Evolutionary conservation across 2,888 invertebrate genomes (phyloP), one percentile per base, ranked within the genome.

Genomic region (Fissipunctia ypsillon): DNA sequence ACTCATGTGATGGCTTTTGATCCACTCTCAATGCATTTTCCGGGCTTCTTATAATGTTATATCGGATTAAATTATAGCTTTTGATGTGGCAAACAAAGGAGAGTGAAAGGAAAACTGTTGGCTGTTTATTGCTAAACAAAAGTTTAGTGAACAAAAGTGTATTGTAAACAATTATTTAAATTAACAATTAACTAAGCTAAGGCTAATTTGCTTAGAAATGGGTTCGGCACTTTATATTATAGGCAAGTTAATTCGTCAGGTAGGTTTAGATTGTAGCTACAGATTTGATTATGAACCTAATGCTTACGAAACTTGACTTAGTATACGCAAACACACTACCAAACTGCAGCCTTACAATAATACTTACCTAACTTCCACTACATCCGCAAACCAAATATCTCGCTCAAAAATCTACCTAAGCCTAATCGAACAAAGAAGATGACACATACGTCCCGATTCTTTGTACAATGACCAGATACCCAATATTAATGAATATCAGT

Each of bases 401-500:
- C 4, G 28, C 28, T 64, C 22, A 41, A 50, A 60, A 50, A 66
- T 35, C 14, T 54, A 16, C 14, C 6, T 16, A 66, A 57, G 5
- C 22, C 16, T 48, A 25, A 45, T 43, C 25, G 16, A 48, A 71
- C 64, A 59, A 60, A 64, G 81, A 52, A 54, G 63, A 74, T 65
- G 64, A 76, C 50, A 65, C 38, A 54, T 12, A 12, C 5, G 16
- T 56, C 31, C 22, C 7, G 38, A 61, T 65, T 72, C 72, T 84
- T 84, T 83, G 83, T 74, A 68, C 54, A 59, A 22, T 56, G 38
- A 57, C 38, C 54, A 61, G n/a, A 43, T 48, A 50, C n/a, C 14
- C 59, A 59, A 59, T 52, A 57, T 57, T 38, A 57, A 57, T 28
- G 22, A 50, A 68, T 74, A 68, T 50, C 35, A 41, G 35, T 19